phyloP scores from a whole-genome alignment of 2,888 invertebrate genomes.

The Thecophora atra region DNA sequence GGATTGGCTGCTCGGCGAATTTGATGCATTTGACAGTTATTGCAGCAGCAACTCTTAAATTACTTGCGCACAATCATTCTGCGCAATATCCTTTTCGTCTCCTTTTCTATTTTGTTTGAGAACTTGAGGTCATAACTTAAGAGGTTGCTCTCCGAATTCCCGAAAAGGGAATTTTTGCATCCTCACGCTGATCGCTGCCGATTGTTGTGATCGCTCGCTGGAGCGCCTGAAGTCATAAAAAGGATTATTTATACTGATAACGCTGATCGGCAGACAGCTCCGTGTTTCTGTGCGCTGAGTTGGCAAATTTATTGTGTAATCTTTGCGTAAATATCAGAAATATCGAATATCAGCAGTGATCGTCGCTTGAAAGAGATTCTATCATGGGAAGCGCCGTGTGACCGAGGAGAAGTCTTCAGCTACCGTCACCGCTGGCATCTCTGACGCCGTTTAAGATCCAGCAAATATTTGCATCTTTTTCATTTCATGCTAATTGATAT shows the following conservation, averaged over 20 bases:
- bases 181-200: not conserved
- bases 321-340: conserved; percentile 30
- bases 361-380: not conserved
- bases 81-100: not conserved
- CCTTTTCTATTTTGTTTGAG: not conserved
- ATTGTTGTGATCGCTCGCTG: conserved; percentile 9
- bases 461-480: not conserved
- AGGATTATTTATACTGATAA: conserved; percentile 23
- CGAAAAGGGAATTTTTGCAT: not conserved
- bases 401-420: not conserved
- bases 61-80: too few relatives aligned
- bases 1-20: conserved; percentile 2
- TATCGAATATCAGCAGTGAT: not conserved
- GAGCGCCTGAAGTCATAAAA: conserved; percentile 12
- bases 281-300: not conserved
- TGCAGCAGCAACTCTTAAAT: conserved; percentile 14
- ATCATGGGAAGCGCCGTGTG: not conserved
- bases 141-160: conserved; percentile 7
- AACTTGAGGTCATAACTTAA: conserved; percentile 29
- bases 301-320: conserved; percentile 32
- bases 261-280: not conserved
- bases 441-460: not conserved
- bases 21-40: conserved; percentile 30
- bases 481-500: conserved; percentile 15
- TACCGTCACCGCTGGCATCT: not conserved